Percentiles rank a stretch among this genome's conserved stretches.
These are phyloP conservation scores for Characodon lateralis DNA, from an alignment of 2,797 vertebrate species.

Conservation along the genomic window DNA sequence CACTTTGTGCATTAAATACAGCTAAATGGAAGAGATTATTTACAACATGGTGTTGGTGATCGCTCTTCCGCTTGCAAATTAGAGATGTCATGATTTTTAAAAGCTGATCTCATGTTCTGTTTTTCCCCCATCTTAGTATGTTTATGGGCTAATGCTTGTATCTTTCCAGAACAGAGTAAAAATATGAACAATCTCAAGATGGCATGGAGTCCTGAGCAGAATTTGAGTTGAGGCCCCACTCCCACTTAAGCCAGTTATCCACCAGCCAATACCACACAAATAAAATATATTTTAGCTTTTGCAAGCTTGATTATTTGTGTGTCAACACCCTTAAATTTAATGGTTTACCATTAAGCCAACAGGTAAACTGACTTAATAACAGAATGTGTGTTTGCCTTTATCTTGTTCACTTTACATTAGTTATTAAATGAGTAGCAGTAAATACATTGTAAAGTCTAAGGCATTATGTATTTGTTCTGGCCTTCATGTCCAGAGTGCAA, in stretches of 20 bases:
- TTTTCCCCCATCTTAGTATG: conserved; percentile 7
- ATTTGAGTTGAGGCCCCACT: not conserved
- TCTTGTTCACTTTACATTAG: not conserved
- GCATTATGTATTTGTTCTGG: not conserved
- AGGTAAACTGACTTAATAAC: not conserved
- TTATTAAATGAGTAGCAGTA: too few relatives aligned
- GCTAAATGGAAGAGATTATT: conserved; percentile 54
- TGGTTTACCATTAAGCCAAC: not conserved
- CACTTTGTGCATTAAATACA: conserved; percentile 48
- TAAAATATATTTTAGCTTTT: not conserved
- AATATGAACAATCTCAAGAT: not conserved
- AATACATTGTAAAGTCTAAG: too few relatives aligned
- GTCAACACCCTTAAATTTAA: not conserved
- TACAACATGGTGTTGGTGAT: conserved; percentile 45
- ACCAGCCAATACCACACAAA: not conserved
- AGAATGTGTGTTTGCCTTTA: not conserved
- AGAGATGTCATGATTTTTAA: conserved; percentile 44
- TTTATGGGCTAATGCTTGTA: conserved; percentile 7
- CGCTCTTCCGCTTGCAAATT: conserved; percentile 30
- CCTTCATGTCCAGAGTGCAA: not conserved
- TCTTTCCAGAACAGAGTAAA: not conserved
- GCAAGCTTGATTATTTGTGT: not conserved
- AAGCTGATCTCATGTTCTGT: conserved; percentile 36
- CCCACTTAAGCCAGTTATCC: not conserved
- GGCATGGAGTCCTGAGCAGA: not conserved